Evolutionary conservation across 2,888 invertebrate genomes (phyloP), one percentile per base, ranked within the genome.

Genomic region (Micropterix aruncella): DNA sequence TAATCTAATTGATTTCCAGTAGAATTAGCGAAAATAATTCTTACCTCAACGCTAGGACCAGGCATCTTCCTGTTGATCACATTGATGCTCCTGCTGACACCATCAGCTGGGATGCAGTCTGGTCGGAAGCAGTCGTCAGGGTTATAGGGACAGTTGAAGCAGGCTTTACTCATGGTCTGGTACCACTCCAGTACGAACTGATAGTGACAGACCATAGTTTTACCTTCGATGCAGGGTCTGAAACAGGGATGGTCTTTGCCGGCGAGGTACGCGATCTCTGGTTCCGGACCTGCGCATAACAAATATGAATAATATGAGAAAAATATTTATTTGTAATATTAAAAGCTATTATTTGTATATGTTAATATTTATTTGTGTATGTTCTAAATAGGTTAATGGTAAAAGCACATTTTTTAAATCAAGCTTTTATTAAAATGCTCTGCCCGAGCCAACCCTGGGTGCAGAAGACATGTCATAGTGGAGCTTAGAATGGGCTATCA

Each of bases 31-130:
- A 27, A 27, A 27, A 5, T 27, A 12, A 18, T 18, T 19, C 58
- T 57, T 58, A 87, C 88, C 75, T 91, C 84, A 43, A 93, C 79
- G 1, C 80, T 62, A 1, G 92, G 92, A 38, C 92, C 92, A 0
- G 93, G 92, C 74, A 93, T 76, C 66, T 82, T 81, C 51, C 92
- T 76, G 65, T 93, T 93, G 3, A 91, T 75, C 0, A 86, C 83
- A 12, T 84, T 75, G 19, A 93, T 64, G 0, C 85, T 73, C 49
- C 91, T 72, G 46, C 75, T 75, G 38, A 82, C 70, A 0, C 94
- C 94, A 60, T 93, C 90, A 1, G 80, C 88, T 1, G 87, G 74
- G 47, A 93, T 77, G 58, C 94, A 94, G 57, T 93, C 85, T 0
- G 77, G 75, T 42, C 83, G 69, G 40, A 62, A 65, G 57, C 94